phyloP scores from a whole-genome alignment of 2,888 invertebrate genomes.

The Tribolium freemani region DNA sequence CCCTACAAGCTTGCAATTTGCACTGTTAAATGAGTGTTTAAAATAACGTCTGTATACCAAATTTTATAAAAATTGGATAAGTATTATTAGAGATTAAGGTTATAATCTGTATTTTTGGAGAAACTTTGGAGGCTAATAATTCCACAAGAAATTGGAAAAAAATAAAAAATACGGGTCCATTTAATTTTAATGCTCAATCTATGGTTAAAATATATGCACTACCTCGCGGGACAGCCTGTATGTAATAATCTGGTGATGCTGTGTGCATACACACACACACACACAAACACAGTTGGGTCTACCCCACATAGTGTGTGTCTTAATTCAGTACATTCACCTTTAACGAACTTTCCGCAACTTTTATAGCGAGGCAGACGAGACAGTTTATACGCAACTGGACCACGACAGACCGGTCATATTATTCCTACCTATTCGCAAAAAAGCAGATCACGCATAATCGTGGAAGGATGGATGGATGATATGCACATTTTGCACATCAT shows the following conservation, averaged over 20 bases:
- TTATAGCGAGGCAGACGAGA: constrained; percentile 41
- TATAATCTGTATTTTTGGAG: no score
- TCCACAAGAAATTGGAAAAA: no score
- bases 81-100: no score
- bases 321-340: constrained; percentile 43
- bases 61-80: no score
- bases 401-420: constrained; percentile 37
- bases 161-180: no score
- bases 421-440: constrained; percentile 29
- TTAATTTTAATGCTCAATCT: no score
- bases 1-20: no score
- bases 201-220: no score
- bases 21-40: no score
- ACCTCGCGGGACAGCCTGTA: no score
- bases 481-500: constrained; percentile 32
- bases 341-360: constrained; percentile 43
- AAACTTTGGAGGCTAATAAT: no score
- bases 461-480: constrained; percentile 32
- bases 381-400: constrained; percentile 40
- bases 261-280: background rate
- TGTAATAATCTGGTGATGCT: constrained; percentile 6
- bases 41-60: no score
- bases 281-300: background rate
- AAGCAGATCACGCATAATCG: constrained; percentile 26
- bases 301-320: constrained; percentile 28